Base-by-base conservation (phyloP, 2,797 vertebrate genomes). In the Takifugu ocellatus region DNA sequence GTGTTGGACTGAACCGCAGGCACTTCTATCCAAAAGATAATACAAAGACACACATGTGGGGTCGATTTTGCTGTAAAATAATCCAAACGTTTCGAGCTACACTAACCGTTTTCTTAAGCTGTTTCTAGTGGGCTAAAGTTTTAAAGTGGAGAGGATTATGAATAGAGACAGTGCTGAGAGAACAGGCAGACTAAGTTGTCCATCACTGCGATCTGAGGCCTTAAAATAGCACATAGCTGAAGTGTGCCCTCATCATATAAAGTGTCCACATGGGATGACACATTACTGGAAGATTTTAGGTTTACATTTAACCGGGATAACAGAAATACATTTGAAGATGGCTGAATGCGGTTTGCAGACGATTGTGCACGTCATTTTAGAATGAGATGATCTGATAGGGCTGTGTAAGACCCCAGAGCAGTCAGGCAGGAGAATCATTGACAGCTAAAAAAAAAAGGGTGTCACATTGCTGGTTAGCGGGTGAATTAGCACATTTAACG, bases 1-100 rank as follows among this genome's bases (percentile, higher is more conserved):
- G 88, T 84, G 68, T 94, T 94, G 68, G 94, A 90, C 74, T 90
- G 93, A 72, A 96, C 94, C 43, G 91, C 90, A 56, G 93, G 89
- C 59, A 86, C 84, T 59, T 93, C 94, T 90, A 91, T 1, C 59
- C 31, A 27, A 24, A 39, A 12, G 36, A 12, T 14, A 5, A 5
- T 3, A 39, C 36, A 39, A 12, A 14, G 2, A 14, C 36, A 6
- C 36, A 39, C 36, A 3, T 39, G 4, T 39, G 36, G 14, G 36
- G 36, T 5, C 11, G 3, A 4, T 29, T 29, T 29, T 29, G 27
- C 27, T 29, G 27, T 7, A 29, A 29, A 29, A 4, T 29, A 29
- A 21, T 29, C 27, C 27, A 29, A 29, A 29, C 27, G 27, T 39
- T 39, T 39, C 36, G 8, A 39, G 11, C 36, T 14, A 14, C 11